Evolutionary conservation across 2,888 invertebrate genomes (phyloP).

Genomic region (Dexiosoma caninum): DNA sequence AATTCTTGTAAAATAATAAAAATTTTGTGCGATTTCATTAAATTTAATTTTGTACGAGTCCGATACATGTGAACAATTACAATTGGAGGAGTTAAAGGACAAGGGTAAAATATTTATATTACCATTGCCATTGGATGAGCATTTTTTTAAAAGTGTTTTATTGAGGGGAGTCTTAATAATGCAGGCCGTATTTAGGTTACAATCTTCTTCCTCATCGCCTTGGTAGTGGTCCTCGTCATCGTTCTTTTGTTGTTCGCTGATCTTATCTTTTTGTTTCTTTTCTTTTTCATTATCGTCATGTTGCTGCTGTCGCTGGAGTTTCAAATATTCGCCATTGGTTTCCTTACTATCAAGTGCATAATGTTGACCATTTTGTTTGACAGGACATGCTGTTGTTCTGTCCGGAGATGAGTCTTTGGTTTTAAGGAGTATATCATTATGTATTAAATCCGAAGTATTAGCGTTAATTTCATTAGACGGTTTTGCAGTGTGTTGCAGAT

Average conservation of each 20-base stretch:
- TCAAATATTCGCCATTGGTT: constrained; percentile 52
- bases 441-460: constrained; percentile 38
- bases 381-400: not conserved
- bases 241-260: not conserved
- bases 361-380: constrained; percentile 67
- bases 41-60: not conserved
- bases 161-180: constrained; percentile 73
- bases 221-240: constrained; percentile 46
- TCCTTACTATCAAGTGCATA: constrained; percentile 39
- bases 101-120: constrained; percentile 52
- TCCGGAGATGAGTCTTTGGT: constrained; percentile 40
- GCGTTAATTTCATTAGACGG: not conserved
- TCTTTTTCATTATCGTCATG: constrained; percentile 57
- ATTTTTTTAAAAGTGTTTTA: constrained; percentile 72
- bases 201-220: constrained; percentile 45
- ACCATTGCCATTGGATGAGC: constrained; percentile 67
- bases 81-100: constrained; percentile 5
- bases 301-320: constrained; percentile 48
- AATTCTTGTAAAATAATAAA: constrained; percentile 59
- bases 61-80: constrained; percentile 32
- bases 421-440: constrained; percentile 46
- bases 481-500: constrained; percentile 12
- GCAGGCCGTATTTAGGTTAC: constrained; percentile 61
- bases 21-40: constrained; percentile 33
- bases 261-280: constrained; percentile 42